These are phyloP conservation scores for Arion vulgaris DNA, from an alignment of 1,140 invertebrate genomes.

Conservation along the genomic window DNA sequence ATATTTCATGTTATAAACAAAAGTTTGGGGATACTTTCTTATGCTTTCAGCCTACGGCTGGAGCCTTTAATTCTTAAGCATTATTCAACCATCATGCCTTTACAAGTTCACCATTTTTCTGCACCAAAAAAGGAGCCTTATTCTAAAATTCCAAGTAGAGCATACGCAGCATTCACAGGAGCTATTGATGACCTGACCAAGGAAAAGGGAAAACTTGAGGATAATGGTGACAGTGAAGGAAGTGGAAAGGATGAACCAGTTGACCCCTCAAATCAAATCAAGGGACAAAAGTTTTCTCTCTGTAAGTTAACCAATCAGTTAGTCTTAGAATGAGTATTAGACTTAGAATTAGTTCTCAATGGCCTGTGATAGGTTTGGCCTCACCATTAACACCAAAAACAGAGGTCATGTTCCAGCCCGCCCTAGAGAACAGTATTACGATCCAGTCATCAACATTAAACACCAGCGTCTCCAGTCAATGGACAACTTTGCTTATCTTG, in stretches of 20 bases:
- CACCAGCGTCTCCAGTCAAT: too few species aligned
- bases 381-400: too few species aligned
- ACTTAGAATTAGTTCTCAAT: too few species aligned
- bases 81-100: slow-evolving; percentile 80
- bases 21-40: neutral
- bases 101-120: slow-evolving; percentile 79
- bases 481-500: too few species aligned
- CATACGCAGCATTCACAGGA: slow-evolving; percentile 60
- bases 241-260: slow-evolving; percentile 32
- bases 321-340: too few species aligned
- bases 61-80: slow-evolving; percentile 82
- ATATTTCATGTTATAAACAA: too few species aligned
- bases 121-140: slow-evolving; percentile 73
- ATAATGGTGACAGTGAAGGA: slow-evolving; percentile 15
- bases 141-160: slow-evolving; percentile 57
- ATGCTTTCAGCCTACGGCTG: slow-evolving; percentile 75
- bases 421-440: too few species aligned
- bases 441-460: too few species aligned
- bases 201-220: slow-evolving; percentile 22
- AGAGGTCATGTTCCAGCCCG: too few species aligned
- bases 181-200: slow-evolving; percentile 22
- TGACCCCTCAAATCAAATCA: slow-evolving; percentile 9
- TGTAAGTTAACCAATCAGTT: slow-evolving; percentile 40
- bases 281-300: slow-evolving; percentile 45
- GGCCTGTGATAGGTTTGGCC: too few species aligned